Evolutionary conservation across 2,888 invertebrate genomes (phyloP), one percentile per base, ranked within the genome.

Genomic region (Dasypolia templi): DNA sequence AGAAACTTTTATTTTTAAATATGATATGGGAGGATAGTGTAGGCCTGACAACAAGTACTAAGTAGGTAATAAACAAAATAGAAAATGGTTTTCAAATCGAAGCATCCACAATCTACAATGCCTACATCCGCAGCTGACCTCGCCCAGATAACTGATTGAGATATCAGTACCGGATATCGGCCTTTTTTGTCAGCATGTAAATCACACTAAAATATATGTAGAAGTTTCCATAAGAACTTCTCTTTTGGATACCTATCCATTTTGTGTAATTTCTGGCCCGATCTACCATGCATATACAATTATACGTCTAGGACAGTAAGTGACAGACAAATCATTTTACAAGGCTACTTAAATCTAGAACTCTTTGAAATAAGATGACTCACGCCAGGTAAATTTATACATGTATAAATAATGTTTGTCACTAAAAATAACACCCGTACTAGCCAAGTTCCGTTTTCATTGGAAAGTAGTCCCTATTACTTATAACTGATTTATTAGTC

Each of bases 401-500:
- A 49, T n/a, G n/a, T 1, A 55, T 42, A n/a, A 32, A 29, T 14
- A 26, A 1, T 32, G 53, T 29, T 29, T 26, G 32, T 65, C 55
- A 67, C 17, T 12, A 26, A 56, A 35, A 35, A 35, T 3, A 44
- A 55, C 4, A 49, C 32, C 39, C 3, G 5, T 29, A 4, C 44
- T 2, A 7, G 26, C 3, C 0, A 14, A 35, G 49, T 61, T 61
- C 70, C 55, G 29, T 61, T 56, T 58, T 26, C 22, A 22, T 14
- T 17, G 29, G 17, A 59, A 75, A 69, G 72, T 55, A 59, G 65
- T 44, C 4, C n/a, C 6, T 53, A 72, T 22, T 46, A 32, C 44
- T 59, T 39, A 44, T 26, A n/a, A 62, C 76, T 39, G 22, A 61
- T 11, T 17, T 12, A 69, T 86, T 81, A 82, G 46, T 81, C 83